phyloP scores from a whole-genome alignment of 2,888 invertebrate genomes.

The Tenthredo scrophulariae region DNA sequence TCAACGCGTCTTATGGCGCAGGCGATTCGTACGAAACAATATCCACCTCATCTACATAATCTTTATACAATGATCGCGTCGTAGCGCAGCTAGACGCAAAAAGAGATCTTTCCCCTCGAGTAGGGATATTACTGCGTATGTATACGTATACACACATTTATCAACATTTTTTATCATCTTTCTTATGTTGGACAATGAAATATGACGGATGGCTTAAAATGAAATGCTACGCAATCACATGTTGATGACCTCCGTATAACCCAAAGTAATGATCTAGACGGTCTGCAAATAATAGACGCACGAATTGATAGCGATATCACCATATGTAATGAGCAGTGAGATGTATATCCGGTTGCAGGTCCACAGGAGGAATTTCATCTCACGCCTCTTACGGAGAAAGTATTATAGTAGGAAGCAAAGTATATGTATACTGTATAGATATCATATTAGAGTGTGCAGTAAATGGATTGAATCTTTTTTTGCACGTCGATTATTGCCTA shows the following conservation, averaged over 20 bases:
- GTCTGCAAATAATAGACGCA: background rate
- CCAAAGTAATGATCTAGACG: background rate
- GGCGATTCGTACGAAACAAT: conserved; percentile 49
- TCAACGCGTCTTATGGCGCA: conserved; percentile 65
- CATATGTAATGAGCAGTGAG: background rate
- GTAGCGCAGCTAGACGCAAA: conserved; percentile 41
- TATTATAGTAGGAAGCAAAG: no score
- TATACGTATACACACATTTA: background rate
- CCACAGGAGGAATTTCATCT: background rate
- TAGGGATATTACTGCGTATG: background rate
- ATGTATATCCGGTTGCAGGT: background rate
- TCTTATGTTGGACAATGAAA: background rate
- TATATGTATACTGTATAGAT: no score
- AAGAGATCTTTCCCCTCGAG: conserved; percentile 27
- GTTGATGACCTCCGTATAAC: background rate
- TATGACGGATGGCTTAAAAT: background rate
- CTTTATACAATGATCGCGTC: conserved; percentile 70
- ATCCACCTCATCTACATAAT: conserved; percentile 73
- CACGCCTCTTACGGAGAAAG: no score
- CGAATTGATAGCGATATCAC: background rate
- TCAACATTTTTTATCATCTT: background rate
- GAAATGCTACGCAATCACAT: background rate
- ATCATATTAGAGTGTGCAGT: no score
- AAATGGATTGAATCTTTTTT: no score
- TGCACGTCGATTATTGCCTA: no score